Evolutionary conservation across 2,888 invertebrate genomes (phyloP).

Genomic region (Acronicta aceris): DNA sequence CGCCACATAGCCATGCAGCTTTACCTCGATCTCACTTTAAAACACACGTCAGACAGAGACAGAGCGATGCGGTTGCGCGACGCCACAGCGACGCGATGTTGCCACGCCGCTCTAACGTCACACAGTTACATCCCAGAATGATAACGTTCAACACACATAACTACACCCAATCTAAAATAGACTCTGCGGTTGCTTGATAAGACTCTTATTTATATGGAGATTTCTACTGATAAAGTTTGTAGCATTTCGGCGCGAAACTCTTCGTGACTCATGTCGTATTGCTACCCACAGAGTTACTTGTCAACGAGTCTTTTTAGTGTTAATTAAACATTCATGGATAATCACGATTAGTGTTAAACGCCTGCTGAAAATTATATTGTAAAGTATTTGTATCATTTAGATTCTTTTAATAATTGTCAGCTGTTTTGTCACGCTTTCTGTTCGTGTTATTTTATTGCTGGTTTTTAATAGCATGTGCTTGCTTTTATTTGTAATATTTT

Average conservation of each 20-base stretch:
- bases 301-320: slow-evolving; percentile 67
- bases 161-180: slow-evolving; percentile 7
- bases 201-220: slow-evolving; percentile 13
- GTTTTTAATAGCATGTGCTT: slow-evolving; percentile 13
- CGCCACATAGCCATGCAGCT: slow-evolving; percentile 61
- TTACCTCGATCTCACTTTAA: slow-evolving; percentile 39
- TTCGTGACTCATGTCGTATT: slow-evolving; percentile 55
- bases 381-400: slow-evolving; percentile 16
- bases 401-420: slow-evolving; percentile 39
- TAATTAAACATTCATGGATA: slow-evolving; percentile 65
- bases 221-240: slow-evolving; percentile 35
- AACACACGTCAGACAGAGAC: slow-evolving; percentile 52
- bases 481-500: slow-evolving; percentile 5
- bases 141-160: slow-evolving; percentile 37
- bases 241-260: slow-evolving; percentile 54
- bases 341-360: slow-evolving; percentile 60
- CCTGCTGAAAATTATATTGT: slow-evolving; percentile 40
- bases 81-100: slow-evolving; percentile 65
- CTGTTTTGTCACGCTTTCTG: slow-evolving; percentile 48
- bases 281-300: slow-evolving; percentile 60
- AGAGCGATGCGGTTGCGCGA: slow-evolving; percentile 43
- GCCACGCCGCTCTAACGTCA: slow-evolving; percentile 59
- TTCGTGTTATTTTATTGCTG: slow-evolving; percentile 32
- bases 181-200: slow-evolving; percentile 1
- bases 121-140: slow-evolving; percentile 44